Base-by-base conservation (phyloP, 2,113 vertebrate species). In the Agapornis roseicollis region DNA sequence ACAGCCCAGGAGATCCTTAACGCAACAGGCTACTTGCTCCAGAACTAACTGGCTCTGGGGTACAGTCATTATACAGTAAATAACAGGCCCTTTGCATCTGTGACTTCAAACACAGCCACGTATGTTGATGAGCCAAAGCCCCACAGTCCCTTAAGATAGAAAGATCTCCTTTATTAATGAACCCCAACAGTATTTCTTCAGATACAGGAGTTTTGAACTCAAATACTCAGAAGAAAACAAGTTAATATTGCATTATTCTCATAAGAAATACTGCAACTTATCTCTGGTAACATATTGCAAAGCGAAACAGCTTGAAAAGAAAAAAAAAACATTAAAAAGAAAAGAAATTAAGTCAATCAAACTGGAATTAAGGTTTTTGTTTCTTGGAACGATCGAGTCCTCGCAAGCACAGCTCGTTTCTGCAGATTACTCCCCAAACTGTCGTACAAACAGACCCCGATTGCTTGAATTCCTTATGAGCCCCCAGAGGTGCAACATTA, bases 101-200 rank as follows among this genome's bases (percentile, higher is more conserved):
- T 46, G 29, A 28, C 52, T 78, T 46, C 27, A 23, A 25, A 6
- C 41, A 52, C 63, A 37, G 28, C 87, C 64, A 58, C 1, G 0
- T 42, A 15, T 6, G 46, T 2, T 39, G 33, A 88, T 39, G 78
- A 93, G 55, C 90, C 71, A 90, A 93, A 93, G 82, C 27, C 52
- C n/a, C 60, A 88, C 64, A 52, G 41, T 27, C 83, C 76, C 37
- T 85, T 98, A 98, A 97, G 98, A 98, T 98, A 98, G 98, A 98
- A 98, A 98, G 98, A 97, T 98, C 97, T 98, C 97, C 97, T 98
- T 98, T 98, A 98, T 98, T 98, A 98, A 98, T 97, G 97, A 98
- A 97, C 95, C 98, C 97, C 97, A 98, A 97, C 97, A 97, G 91
- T 97, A 98, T 97, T 98, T 98, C 97, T 98, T 98, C 97, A 98